These are phyloP conservation scores for Sicus ferrugineus DNA, from an alignment of 2,888 invertebrate genomes.

Conservation along the genomic window DNA sequence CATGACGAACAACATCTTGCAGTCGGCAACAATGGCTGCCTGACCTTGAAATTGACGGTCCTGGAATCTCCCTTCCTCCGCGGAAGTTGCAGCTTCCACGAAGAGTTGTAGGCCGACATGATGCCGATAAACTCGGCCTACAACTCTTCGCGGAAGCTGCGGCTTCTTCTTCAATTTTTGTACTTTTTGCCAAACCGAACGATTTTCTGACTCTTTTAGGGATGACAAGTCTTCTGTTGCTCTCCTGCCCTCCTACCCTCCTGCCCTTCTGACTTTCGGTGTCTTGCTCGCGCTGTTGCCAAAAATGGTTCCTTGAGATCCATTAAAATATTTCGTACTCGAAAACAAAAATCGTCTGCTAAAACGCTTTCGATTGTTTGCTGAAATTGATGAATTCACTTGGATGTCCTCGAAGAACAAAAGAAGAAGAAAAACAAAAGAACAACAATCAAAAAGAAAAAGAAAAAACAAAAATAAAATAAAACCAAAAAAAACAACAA, in stretches of 20 bases:
- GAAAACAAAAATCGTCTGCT: background rate
- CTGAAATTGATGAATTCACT: background rate
- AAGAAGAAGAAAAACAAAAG: slow-evolving; percentile 40
- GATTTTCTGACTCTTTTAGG: background rate
- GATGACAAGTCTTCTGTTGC: background rate
- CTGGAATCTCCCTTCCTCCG: too few relatives aligned
- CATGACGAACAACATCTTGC: too few relatives aligned
- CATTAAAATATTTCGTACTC: slow-evolving; percentile 4
- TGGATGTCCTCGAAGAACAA: slow-evolving; percentile 27
- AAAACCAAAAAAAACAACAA: background rate
- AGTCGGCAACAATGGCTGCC: too few relatives aligned
- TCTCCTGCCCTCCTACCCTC: too few relatives aligned
- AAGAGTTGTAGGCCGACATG: too few relatives aligned
- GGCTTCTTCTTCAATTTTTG: background rate
- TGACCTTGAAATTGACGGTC: too few relatives aligned
- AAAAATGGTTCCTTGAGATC: background rate
- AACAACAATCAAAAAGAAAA: slow-evolving; percentile 21
- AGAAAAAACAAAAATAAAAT: slow-evolving; percentile 12
- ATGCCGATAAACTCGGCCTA: too few relatives aligned
- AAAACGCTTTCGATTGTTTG: too few relatives aligned
- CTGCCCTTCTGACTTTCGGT: too few relatives aligned
- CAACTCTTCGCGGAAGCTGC: too few relatives aligned
- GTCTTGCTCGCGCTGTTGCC: background rate
- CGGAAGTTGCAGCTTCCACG: too few relatives aligned
- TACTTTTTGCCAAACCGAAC: background rate